Conservation (phyloP, 1,140 invertebrate genomes). For the Polypedilum vanderplanki region DNA sequence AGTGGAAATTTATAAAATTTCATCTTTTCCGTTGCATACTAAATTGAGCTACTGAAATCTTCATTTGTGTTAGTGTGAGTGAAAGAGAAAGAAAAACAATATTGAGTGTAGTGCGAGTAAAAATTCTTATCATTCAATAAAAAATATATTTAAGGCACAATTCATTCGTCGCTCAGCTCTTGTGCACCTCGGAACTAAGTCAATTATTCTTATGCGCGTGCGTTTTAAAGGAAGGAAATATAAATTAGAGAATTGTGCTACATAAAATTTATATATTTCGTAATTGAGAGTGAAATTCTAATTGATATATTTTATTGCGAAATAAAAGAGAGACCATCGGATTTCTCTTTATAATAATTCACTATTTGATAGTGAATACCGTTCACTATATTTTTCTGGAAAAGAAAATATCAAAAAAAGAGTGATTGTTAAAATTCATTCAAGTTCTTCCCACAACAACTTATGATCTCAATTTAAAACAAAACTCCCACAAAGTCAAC, state of each 20-base stretch:
- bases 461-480: slow-evolving; percentile 4
- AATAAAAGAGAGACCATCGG: neutral
- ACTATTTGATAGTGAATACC: neutral
- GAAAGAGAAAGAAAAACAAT: neutral
- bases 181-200: neutral
- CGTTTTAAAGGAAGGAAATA: neutral
- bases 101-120: neutral
- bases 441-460: neutral
- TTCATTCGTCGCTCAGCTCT: slow-evolving; percentile 16
- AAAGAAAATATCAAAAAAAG: neutral
- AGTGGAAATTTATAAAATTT: neutral
- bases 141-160: neutral
- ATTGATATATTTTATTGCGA: neutral
- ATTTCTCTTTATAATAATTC: neutral
- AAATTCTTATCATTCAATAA: neutral
- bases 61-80: neutral
- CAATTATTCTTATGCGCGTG: neutral
- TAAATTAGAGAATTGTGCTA: neutral
- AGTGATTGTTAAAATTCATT: neutral
- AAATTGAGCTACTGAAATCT: neutral
- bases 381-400: neutral
- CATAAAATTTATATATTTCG: no score
- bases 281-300: neutral
- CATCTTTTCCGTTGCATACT: neutral
- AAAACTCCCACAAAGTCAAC: neutral